Conservation (phyloP, 2,797 vertebrate species). For the Eleutherodactylus coqui region DNA sequence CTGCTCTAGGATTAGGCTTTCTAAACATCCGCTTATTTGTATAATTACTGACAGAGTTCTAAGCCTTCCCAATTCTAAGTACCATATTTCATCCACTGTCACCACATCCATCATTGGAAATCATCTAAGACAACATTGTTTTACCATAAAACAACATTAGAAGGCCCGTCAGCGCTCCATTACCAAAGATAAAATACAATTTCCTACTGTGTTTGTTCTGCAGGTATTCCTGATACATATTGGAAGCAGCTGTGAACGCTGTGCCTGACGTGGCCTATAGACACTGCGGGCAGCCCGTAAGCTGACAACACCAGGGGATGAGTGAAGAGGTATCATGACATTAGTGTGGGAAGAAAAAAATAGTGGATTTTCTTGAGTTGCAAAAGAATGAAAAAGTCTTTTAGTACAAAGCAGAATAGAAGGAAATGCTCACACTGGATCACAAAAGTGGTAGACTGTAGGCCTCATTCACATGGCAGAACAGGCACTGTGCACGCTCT, state of each 20-base stretch:
- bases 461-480: not conserved
- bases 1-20: too few species aligned
- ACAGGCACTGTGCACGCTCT: too few species aligned
- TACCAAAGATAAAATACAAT: constrained; percentile 20
- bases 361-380: not conserved
- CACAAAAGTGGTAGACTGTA: not conserved
- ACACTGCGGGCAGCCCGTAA: not conserved
- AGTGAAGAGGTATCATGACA: not conserved
- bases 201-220: constrained; percentile 31
- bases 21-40: too few species aligned
- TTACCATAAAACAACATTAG: constrained; percentile 39
- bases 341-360: not conserved
- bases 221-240: constrained; percentile 25
- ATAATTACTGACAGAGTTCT: not conserved
- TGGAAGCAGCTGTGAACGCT: constrained; percentile 19
- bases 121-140: constrained; percentile 38
- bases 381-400: not conserved
- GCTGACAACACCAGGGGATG: not conserved
- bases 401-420: not conserved
- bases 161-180: not conserved
- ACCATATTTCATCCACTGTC: constrained; percentile 2
- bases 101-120: constrained; percentile 34
- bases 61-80: not conserved
- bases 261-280: not conserved
- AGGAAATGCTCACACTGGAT: not conserved